phyloP scores from a whole-genome alignment of 1,140 invertebrate genomes.

The Heterodera schachtii region DNA sequence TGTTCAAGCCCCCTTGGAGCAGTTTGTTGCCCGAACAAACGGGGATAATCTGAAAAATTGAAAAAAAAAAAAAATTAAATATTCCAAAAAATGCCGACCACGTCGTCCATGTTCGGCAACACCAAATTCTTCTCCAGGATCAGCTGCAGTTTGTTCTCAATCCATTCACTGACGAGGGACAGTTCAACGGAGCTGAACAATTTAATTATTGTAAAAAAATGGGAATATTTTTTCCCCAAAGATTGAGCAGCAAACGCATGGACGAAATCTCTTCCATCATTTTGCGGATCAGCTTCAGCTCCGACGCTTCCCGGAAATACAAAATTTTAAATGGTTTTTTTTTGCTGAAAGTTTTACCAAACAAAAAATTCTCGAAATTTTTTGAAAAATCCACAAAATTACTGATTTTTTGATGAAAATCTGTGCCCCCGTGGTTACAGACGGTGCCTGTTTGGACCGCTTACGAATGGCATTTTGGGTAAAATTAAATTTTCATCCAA shows the following conservation, averaged over 20 bases:
- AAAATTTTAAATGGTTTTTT: constrained; percentile 67
- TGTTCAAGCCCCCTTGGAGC: constrained; percentile 49
- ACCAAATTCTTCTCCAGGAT: constrained; percentile 64
- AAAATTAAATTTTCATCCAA: no score
- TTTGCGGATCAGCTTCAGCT: constrained; percentile 69
- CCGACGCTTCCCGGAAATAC: constrained; percentile 79
- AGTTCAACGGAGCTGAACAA: constrained; percentile 47
- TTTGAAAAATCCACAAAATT: no score
- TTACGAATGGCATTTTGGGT: no score
- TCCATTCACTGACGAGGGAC: constrained; percentile 61
- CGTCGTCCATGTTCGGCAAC: constrained; percentile 63
- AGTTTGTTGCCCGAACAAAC: constrained; percentile 50
- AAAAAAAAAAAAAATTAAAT: neutral
- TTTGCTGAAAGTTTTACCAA: no score
- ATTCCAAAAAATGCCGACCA: constrained; percentile 27
- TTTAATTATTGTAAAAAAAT: neutral
- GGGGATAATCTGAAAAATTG: constrained; percentile 3
- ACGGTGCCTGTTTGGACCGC: no score
- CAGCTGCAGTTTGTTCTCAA: constrained; percentile 53
- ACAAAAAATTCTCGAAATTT: no score
- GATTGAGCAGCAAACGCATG: constrained; percentile 83
- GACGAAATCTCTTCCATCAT: constrained; percentile 76
- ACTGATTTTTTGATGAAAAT: no score
- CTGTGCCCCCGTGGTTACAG: no score
- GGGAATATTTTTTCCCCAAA: constrained; percentile 65